Conservation (phyloP, 2,113 vertebrate genomes). For the Petrocephalus microphthalmus region DNA sequence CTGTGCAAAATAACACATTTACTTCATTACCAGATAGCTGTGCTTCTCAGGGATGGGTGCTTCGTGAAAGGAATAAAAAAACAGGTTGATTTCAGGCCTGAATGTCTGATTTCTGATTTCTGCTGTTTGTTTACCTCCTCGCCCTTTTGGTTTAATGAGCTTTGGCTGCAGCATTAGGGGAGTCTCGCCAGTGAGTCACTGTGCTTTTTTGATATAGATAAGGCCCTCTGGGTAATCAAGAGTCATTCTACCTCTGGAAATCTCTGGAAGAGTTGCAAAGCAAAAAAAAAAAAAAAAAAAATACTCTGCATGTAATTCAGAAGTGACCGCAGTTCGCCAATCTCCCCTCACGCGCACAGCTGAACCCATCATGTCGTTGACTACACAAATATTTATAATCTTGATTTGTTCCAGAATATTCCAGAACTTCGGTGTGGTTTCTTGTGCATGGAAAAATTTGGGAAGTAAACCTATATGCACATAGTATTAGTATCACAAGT, state of each 20-base stretch:
- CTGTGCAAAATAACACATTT: background rate
- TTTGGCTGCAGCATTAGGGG: background rate
- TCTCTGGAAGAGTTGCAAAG: background rate
- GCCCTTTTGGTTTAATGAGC: background rate
- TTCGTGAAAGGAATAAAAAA: background rate
- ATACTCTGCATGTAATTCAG: background rate
- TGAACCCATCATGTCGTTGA: background rate
- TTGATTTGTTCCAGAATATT: background rate
- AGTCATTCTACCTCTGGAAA: background rate
- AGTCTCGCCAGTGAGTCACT: background rate
- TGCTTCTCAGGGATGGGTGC: background rate
- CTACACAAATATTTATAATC: background rate
- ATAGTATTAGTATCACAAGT: background rate
- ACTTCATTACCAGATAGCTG: background rate
- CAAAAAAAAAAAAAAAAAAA: background rate
- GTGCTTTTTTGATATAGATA: background rate
- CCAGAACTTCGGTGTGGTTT: background rate
- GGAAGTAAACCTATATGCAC: background rate
- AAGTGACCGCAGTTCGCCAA: background rate
- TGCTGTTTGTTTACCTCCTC: slow-evolving; percentile 10
- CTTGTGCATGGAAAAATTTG: background rate
- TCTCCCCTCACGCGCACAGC: background rate
- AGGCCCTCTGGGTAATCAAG: slow-evolving; percentile 20
- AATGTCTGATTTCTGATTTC: background rate
- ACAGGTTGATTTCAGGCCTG: background rate